These are phyloP conservation scores for Psittacula derbiana DNA, from an alignment of 2,797 vertebrate species.

Conservation along the genomic window DNA sequence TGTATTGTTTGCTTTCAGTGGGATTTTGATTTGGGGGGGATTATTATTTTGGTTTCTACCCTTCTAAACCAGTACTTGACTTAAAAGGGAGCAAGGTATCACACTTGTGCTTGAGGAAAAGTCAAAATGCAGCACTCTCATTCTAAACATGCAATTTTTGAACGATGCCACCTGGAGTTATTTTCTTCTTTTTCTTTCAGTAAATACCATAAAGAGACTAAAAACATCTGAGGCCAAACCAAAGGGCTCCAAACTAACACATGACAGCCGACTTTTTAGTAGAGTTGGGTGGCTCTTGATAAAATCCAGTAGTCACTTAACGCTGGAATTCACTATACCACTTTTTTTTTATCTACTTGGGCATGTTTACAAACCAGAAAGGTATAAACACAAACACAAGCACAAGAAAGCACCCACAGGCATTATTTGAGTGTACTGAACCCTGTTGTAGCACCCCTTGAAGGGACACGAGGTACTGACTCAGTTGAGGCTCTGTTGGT, in stretches of 20 bases:
- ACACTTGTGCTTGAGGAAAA: neutral
- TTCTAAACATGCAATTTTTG: neutral
- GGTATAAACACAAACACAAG: neutral
- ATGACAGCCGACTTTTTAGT: neutral
- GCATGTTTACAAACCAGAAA: neutral
- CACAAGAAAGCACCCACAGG: neutral
- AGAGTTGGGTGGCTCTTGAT: neutral
- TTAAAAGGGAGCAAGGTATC: neutral
- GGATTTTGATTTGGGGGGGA: neutral
- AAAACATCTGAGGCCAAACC: slow-evolving; percentile 6
- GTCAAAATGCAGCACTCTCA: neutral
- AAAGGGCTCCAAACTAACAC: neutral
- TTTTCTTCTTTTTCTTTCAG: slow-evolving; percentile 11
- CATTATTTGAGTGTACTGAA: neutral
- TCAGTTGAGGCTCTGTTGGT: neutral
- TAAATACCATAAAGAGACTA: neutral
- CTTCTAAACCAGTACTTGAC: neutral
- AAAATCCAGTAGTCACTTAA: neutral
- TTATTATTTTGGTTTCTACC: neutral
- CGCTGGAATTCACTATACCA: neutral
- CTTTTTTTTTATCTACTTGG: neutral
- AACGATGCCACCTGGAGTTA: neutral
- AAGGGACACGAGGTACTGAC: fast-evolving
- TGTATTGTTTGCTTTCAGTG: neutral
- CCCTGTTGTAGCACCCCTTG: neutral